phyloP scores from a whole-genome alignment of 2,888 invertebrate species.

The Pharmacophagus antenor region DNA sequence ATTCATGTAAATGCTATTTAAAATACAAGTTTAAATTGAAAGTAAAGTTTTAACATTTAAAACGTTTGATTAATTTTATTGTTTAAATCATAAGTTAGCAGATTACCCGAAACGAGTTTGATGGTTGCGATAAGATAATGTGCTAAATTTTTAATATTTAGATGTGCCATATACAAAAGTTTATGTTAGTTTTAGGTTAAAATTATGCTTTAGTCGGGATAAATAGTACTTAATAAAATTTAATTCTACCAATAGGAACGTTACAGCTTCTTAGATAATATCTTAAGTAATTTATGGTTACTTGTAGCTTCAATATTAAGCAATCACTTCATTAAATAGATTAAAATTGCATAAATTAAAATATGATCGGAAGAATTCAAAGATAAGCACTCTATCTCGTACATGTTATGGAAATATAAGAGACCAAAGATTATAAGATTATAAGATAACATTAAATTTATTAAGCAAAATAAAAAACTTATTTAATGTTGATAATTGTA shows the following conservation, averaged over 20 bases:
- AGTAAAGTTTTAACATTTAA: neutral
- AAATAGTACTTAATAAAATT: neutral
- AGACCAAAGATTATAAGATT: neutral
- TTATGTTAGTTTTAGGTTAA: neutral
- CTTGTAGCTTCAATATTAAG: neutral
- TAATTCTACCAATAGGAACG: neutral
- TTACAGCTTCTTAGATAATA: neutral
- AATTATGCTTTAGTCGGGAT: neutral
- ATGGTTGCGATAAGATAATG: no score
- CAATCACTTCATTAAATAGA: neutral
- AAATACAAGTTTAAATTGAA: neutral
- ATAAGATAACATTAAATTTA: neutral
- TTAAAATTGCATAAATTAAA: neutral
- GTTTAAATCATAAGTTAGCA: neutral
- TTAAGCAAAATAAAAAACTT: neutral
- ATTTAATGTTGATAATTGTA: no score
- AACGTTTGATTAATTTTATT: neutral
- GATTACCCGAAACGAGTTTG: neutral
- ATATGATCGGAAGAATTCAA: neutral
- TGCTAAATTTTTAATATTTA: neutral
- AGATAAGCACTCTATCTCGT: neutral
- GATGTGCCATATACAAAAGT: neutral
- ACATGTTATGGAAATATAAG: no score
- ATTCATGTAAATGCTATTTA: neutral
- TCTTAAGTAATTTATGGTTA: neutral